Evolutionary conservation across 30 jellyfish, hydroid and myxozoan species (phyloP).

Genomic region (Aurelia aurita): DNA sequence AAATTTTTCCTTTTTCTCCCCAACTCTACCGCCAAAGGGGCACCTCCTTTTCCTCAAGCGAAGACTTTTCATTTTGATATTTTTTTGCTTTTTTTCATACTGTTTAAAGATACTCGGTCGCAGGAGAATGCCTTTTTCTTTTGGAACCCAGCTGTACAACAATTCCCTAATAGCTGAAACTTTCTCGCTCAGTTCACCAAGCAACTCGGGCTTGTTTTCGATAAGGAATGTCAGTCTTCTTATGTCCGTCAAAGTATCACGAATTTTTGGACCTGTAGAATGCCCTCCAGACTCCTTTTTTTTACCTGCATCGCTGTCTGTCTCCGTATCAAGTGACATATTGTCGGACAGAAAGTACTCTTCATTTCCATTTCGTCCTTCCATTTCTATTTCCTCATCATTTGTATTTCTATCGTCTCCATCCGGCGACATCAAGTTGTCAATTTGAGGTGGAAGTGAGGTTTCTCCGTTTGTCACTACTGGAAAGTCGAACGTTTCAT

Average conservation of each 20-base stretch:
- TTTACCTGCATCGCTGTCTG: constrained; percentile 14
- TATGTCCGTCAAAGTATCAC: constrained; percentile 7
- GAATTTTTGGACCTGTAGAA: constrained; percentile 32
- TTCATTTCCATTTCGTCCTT: background rate
- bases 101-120: background rate
- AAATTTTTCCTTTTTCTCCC: constrained; percentile 19
- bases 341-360: constrained; percentile 6
- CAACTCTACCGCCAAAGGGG: constrained; percentile 5
- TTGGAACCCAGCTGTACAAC: constrained; percentile 11
- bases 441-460: constrained; percentile 4
- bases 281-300: constrained; percentile 27
- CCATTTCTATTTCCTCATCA: constrained; percentile 5
- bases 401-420: constrained; percentile 11
- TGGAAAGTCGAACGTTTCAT: constrained; percentile 8
- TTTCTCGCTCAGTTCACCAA: background rate
- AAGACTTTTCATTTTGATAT: constrained; percentile 4
- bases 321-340: constrained; percentile 1
- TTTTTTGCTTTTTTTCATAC: background rate
- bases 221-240: constrained; percentile 30
- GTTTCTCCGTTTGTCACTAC: constrained; percentile 23
- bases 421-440: constrained; percentile 6
- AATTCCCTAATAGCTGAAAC: background rate
- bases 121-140: constrained; percentile 21
- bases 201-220: constrained; percentile 12
- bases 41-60: constrained; percentile 13